Base-by-base conservation (phyloP, 2,888 invertebrate species). In the Lasius platythorax region DNA sequence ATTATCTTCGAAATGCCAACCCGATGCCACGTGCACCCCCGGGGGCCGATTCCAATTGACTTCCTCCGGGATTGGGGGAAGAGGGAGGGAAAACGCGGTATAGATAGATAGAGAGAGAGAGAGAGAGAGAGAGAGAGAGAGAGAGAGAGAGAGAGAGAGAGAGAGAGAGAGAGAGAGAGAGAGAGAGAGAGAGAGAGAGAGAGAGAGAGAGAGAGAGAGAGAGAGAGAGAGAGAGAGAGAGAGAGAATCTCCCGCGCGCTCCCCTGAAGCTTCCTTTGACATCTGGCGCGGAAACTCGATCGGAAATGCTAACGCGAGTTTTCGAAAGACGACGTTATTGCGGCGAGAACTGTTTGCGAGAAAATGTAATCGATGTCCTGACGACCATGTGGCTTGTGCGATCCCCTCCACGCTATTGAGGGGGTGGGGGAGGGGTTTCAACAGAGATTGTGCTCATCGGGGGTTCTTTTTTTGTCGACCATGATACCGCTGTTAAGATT, bases 1-100 rank as follows among this genome's bases (percentile, higher is more conserved):
- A 89, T 89, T 89, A 89, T 85, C 88, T 88, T 87, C 82, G 89
- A 88, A 88, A 76, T 76, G 82, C 78, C 64, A 74, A 78, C 64
- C 82, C 78, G 56, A 53, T 66, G 75, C 64, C 78, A 82, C 76
- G 76, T 58, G 76, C 78, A 82, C 78, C 61, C 72, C 50, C 61
- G 37, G 79, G 73, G 70, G n/a, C 72, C 43, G 79, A 81, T 81
- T 81, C 79, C 73, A 81, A 81, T 81, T 81, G 73, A 81, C 79
- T 81, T 73, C 79, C 73, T 18, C 79, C 5, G 61, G 61, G 79
- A 73, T 72, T 73, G 73, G 72, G 23, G 28, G 46, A 23, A 23
- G 37, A 37, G 61, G 15, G 46, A 23, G 61, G 61, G 72, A 37
- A 33, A 61, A 46, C 23, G 78, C 58, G 76, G 33, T 12, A 3